phyloP scores from a whole-genome alignment of 2,888 invertebrate genomes.

The Stegophylla sp. region DNA sequence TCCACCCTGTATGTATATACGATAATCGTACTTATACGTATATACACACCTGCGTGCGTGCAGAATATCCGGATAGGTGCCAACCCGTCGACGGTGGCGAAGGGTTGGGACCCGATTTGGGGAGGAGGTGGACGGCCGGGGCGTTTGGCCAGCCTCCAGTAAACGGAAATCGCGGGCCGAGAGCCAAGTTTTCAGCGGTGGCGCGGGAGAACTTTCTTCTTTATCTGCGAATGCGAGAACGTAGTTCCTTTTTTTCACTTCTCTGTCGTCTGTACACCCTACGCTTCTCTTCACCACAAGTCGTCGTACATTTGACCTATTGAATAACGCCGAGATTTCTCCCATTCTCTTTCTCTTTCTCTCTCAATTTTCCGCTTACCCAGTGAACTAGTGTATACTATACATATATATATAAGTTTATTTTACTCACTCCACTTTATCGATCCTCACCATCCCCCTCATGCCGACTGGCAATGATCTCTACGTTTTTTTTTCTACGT shows the following conservation, averaged over 20 bases:
- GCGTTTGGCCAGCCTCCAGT: conserved; percentile 13
- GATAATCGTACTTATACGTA: not conserved
- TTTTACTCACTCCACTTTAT: no score
- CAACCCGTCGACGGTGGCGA: conserved; percentile 13
- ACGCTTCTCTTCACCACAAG: not conserved
- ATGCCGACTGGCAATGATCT: no score
- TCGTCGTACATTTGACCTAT: not conserved
- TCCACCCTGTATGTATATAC: no score
- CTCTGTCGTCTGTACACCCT: not conserved
- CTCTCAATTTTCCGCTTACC: not conserved
- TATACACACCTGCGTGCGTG: no score
- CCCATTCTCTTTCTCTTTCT: not conserved
- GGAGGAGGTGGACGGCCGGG: not conserved
- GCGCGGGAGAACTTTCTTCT: conserved; percentile 2
- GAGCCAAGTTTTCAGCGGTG: conserved; percentile 11
- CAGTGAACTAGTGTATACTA: no score
- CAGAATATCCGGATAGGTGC: conserved; percentile 11
- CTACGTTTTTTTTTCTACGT: no score
- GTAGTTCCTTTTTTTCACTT: not conserved
- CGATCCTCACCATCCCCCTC: no score
- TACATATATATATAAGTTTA: no score
- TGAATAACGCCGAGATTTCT: not conserved
- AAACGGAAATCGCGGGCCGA: not conserved
- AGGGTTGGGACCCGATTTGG: no score
- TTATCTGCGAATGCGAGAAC: conserved; percentile 10